phyloP scores from a whole-genome alignment of 2,888 invertebrate genomes.

The Apodemia duryi region DNA sequence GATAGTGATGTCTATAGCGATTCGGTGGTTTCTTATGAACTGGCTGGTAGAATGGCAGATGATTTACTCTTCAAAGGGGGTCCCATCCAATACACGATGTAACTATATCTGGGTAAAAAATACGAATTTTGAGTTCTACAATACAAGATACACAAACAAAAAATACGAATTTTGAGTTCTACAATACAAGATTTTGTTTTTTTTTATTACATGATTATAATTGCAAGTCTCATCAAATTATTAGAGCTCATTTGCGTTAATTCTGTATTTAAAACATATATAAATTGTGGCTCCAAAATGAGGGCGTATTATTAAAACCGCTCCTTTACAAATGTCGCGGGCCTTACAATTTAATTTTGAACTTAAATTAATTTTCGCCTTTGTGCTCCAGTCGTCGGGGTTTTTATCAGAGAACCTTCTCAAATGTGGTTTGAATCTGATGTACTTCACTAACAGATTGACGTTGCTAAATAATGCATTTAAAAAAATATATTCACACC shows the following conservation, averaged over 20 bases:
- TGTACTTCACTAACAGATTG: background rate
- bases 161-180: no score
- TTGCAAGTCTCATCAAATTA: background rate
- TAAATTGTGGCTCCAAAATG: background rate
- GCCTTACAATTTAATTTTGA: constrained; percentile 9
- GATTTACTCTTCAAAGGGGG: no score
- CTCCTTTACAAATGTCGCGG: background rate
- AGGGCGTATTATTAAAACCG: background rate
- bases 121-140: no score
- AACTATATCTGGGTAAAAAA: no score
- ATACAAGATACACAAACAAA: no score
- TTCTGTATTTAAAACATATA: background rate
- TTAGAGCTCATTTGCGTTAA: background rate
- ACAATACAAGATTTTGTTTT: no score
- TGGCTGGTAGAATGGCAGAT: no score
- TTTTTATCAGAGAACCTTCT: constrained; percentile 6
- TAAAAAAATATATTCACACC: background rate
- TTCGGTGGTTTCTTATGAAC: no score
- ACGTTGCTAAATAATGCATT: background rate
- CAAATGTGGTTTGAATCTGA: background rate
- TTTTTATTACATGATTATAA: background rate
- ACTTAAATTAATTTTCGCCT: constrained; percentile 16
- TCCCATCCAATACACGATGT: no score
- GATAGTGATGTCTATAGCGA: no score
- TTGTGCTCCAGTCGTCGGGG: constrained; percentile 4